Base-by-base conservation (phyloP, 2,113 vertebrate genomes). In the Delphinapterus leucas region DNA sequence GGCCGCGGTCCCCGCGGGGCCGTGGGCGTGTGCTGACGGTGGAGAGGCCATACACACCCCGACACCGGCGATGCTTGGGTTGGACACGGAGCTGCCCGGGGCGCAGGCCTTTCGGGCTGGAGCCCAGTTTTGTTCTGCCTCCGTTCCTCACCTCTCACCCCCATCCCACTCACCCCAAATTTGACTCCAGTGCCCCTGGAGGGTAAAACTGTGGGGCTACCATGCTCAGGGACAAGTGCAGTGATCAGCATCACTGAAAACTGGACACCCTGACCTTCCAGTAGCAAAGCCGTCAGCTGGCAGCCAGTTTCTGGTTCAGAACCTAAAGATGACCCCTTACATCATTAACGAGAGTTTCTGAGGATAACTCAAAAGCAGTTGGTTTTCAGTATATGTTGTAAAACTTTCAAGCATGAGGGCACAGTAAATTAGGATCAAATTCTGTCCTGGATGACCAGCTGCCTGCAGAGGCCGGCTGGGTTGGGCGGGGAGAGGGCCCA, bases 1-100 rank as follows among this genome's bases (percentile, higher is more conserved):
- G 61, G 13, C 58, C 10, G 1, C 20, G 1, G 20, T 41, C 13
- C 23, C 44, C 1, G 0, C 4, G 14, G 70, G 68, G 38, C 26
- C 23, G 4, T 0, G 0, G 20, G 13, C 2, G 3, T 58, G 55
- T 6, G 73, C 73, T 76, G 55, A 73, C 1, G 3, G 8, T 14
- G 67, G 26, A 60, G 31, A 9, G 41, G 58, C 23, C 41, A 26
- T 47, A 13, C 3, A 25, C 71, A 25, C 12, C 60, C 12, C 0
- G 28, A 10, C 3, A 5, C n/a, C 2, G 1, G 77, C 13, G 33
- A 23, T 38, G 23, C n/a, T 1, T 5, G 23, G 4, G 55, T 25
- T 25, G 17, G 67, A 81, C 55, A 2, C 0, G 14, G n/a, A 38
- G 79, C 79, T 8, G 67, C 67, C 67, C 2, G n/a, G 67, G n/a